Evolutionary conservation across 2,888 invertebrate genomes (phyloP).

Genomic region (Zaprionus bogoriensis): DNA sequence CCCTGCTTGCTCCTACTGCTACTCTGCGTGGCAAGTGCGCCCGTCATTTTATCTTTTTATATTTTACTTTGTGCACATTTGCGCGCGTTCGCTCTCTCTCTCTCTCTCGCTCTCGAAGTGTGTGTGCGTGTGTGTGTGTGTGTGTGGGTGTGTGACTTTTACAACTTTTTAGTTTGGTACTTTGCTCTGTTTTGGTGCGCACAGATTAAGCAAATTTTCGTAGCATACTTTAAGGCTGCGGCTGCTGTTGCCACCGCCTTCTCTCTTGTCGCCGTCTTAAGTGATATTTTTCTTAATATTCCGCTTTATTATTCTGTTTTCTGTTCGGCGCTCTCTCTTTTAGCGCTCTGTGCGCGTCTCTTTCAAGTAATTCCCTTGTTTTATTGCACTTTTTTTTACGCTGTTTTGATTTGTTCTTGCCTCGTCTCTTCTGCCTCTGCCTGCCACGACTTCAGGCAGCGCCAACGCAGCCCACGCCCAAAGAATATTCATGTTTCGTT

Average conservation of each 20-base stretch:
- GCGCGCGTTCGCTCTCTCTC: no score
- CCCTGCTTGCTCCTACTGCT: background rate
- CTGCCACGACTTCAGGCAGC: constrained; percentile 7
- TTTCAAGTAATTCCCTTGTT: constrained; percentile 64
- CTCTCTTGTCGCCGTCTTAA: constrained; percentile 43
- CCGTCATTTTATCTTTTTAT: constrained; percentile 33
- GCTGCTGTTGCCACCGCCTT: constrained; percentile 2
- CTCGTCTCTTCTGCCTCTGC: constrained; percentile 19
- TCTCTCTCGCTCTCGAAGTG: no score
- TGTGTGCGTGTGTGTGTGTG: constrained; percentile 2
- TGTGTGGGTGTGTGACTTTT: constrained; percentile 45
- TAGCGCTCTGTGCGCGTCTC: constrained; percentile 24
- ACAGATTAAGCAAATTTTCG: constrained; percentile 71
- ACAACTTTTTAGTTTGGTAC: constrained; percentile 71
- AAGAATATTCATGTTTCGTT: constrained; percentile 39
- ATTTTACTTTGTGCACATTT: constrained; percentile 68
- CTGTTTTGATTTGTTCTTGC: constrained; percentile 69
- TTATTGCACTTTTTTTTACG: constrained; percentile 75
- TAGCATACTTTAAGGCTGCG: constrained; percentile 46
- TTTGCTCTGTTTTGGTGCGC: constrained; percentile 33
- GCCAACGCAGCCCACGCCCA: background rate
- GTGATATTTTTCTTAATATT: constrained; percentile 63
- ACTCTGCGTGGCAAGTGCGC: constrained; percentile 7
- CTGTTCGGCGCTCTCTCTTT: constrained; percentile 10
- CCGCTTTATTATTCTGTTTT: constrained; percentile 69